Conservation (phyloP, 2,797 vertebrate species). For the Mus caroli region DNA sequence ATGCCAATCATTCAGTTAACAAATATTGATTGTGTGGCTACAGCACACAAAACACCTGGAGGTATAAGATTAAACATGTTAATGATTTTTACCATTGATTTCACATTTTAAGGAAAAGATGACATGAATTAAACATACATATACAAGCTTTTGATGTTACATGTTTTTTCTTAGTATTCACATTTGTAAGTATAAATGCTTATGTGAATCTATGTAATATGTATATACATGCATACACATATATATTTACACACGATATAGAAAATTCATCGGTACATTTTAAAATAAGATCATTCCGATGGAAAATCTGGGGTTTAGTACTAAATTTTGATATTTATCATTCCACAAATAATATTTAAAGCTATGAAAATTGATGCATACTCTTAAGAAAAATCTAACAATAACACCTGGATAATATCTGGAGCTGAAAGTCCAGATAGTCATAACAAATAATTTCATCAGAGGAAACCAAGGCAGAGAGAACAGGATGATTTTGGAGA, state of each 20-base stretch:
- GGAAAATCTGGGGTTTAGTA: neutral
- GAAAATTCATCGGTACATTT: neutral
- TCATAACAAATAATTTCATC: neutral
- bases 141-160: neutral
- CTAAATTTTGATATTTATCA: neutral
- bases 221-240: neutral
- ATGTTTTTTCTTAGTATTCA: neutral
- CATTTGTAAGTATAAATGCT: neutral
- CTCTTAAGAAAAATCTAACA: neutral
- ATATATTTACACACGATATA: neutral
- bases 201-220: neutral
- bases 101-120: neutral
- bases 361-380: neutral
- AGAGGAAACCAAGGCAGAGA: neutral
- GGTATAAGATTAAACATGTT: neutral
- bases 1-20: neutral
- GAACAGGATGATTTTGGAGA: neutral
- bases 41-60: neutral
- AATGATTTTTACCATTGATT: neutral
- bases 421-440: neutral
- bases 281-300: neutral
- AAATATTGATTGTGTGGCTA: neutral
- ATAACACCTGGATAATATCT: neutral
- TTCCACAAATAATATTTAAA: constrained; percentile 33
- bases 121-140: neutral